A percentile compares a stretch with the other conserved stretches of the same genome.
These are phyloP conservation scores for Tachysurus vachellii DNA, from an alignment of 2,113 vertebrate genomes.

Conservation along the genomic window DNA sequence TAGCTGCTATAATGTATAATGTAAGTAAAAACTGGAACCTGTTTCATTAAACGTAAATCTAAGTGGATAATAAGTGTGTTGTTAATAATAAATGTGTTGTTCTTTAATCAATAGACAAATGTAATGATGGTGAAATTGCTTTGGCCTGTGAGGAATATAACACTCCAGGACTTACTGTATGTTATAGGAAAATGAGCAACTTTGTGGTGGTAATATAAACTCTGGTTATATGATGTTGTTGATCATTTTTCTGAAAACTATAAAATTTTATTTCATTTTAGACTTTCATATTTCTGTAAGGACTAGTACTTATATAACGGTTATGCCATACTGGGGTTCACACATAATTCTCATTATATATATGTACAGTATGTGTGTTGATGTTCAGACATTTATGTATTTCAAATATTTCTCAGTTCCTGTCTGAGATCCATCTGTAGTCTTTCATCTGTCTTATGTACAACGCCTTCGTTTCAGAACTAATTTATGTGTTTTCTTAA, in stretches of 20 bases:
- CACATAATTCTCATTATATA: not conserved
- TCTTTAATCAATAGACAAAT: not conserved
- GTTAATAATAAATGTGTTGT: not conserved
- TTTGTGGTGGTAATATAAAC: not conserved
- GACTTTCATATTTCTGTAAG: not conserved
- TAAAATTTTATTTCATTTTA: not conserved
- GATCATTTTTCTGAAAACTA: not conserved
- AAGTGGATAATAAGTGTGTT: not conserved
- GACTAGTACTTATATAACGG: not conserved
- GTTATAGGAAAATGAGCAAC: not conserved
- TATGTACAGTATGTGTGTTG: not conserved
- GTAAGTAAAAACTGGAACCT: not conserved
- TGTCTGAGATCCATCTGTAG: not conserved
- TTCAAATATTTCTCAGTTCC: not conserved
- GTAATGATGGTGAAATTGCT: not conserved
- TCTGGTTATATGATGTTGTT: not conserved
- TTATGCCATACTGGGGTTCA: not conserved
- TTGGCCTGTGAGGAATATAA: not conserved
- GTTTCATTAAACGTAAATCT: not conserved
- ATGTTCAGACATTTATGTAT: not conserved
- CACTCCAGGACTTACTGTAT: not conserved
- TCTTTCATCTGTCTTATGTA: not conserved
- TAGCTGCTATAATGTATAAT: not conserved
- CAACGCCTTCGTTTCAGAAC: not conserved
- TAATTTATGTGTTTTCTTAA: not conserved